Conservation (phyloP, 1,140 invertebrate genomes). For the Euura saliciscinereae region DNA sequence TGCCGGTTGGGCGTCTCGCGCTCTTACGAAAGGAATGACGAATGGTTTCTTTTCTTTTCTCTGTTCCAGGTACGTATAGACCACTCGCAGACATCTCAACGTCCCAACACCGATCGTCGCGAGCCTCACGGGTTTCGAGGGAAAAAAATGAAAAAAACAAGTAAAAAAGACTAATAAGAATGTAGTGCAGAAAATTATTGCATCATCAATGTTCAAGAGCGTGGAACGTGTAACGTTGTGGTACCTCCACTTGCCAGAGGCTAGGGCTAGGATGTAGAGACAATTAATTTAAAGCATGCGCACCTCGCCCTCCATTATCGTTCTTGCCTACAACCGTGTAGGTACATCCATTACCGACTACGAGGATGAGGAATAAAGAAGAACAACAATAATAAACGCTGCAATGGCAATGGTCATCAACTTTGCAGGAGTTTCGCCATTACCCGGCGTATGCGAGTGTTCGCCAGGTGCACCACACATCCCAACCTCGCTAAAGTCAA, state of each 20-base stretch:
- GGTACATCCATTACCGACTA: neutral
- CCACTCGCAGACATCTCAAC: too few species aligned
- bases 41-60: slow-evolving; percentile 27
- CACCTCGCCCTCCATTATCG: slow-evolving; percentile 3
- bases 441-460: neutral
- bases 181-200: too few species aligned
- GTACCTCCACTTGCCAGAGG: too few species aligned
- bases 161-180: too few species aligned
- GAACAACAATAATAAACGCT: neutral
- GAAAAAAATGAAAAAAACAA: too few species aligned
- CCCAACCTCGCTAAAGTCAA: slow-evolving; percentile 33
- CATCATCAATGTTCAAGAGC: too few species aligned
- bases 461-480: neutral
- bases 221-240: too few species aligned
- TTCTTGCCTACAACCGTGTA: neutral
- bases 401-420: neutral
- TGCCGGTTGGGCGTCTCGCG: neutral
- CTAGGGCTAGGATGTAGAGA: neutral
- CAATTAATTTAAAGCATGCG: neutral
- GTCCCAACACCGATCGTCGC: too few species aligned
- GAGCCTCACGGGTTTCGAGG: too few species aligned
- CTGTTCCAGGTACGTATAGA: slow-evolving; percentile 49
- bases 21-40: slow-evolving; percentile 7
- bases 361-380: neutral
- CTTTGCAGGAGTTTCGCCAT: neutral